These are phyloP conservation scores for Callopanchax toddi DNA, from an alignment of 2,113 vertebrate species.

Conservation along the genomic window DNA sequence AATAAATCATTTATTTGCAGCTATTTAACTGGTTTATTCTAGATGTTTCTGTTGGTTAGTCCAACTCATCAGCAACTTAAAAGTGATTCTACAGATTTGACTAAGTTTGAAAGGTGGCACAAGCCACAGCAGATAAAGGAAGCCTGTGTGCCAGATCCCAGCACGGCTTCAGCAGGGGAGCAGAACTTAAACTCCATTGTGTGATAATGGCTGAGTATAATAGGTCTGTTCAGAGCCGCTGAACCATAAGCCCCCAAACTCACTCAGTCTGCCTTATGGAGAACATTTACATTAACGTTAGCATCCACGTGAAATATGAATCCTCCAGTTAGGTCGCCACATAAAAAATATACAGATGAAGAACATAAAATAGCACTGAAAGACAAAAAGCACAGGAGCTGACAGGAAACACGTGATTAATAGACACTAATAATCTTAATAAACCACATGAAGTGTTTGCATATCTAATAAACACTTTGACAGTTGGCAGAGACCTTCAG, in stretches of 20 bases:
- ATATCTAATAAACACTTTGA: conserved; percentile 55
- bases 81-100: conserved; percentile 50
- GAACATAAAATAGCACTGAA: no score
- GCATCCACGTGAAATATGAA: no score
- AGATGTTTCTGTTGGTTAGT: no score
- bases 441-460: conserved; percentile 36
- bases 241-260: conserved; percentile 68
- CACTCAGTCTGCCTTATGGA: conserved; percentile 34
- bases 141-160: conserved; percentile 64
- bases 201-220: conserved; percentile 77
- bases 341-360: background rate
- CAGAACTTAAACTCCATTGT: conserved; percentile 77
- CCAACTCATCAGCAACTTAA: conserved; percentile 22
- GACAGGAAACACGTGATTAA: background rate
- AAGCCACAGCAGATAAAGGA: conserved; percentile 66
- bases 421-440: conserved; percentile 36
- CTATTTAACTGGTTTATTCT: no score
- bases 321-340: background rate
- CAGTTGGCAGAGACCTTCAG: conserved; percentile 14
- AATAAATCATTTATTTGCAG: no score
- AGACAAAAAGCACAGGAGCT: background rate
- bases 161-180: conserved; percentile 52
- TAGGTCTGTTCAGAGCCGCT: conserved; percentile 67
- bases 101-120: conserved; percentile 66
- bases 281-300: conserved; percentile 19